A percentile compares a stretch with the other conserved stretches of the same genome.
These are phyloP conservation scores for Colostygia pectinataria DNA, from an alignment of 2,888 invertebrate species.

Conservation along the genomic window DNA sequence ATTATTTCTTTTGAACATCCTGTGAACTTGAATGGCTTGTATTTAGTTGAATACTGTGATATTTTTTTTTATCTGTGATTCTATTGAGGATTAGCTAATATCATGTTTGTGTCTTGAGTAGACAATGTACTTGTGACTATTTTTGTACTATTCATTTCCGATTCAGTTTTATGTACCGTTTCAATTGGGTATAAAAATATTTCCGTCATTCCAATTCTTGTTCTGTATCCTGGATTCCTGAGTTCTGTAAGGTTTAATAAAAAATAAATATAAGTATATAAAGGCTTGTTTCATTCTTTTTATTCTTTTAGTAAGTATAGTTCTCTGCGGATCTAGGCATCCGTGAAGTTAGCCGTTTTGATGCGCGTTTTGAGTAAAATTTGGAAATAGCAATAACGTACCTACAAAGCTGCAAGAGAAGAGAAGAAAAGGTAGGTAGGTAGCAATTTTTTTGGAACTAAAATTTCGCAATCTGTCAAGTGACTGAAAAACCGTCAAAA, in stretches of 20 bases:
- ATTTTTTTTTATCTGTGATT: conserved; percentile 65
- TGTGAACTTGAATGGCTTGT: conserved; percentile 20
- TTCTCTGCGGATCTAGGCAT: no score
- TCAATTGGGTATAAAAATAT: conserved; percentile 25
- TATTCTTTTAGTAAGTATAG: no score
- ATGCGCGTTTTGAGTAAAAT: no score
- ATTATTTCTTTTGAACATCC: conserved; percentile 32
- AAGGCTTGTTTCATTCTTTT: background rate
- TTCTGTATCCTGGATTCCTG: conserved; percentile 40
- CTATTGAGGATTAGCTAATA: conserved; percentile 66
- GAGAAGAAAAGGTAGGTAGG: no score
- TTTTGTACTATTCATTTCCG: conserved; percentile 31
- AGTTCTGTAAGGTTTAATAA: conserved; percentile 43
- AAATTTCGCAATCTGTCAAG: no score
- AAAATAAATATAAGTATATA: conserved; percentile 8
- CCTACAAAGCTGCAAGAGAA: no score
- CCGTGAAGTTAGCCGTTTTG: no score
- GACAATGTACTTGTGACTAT: conserved; percentile 22
- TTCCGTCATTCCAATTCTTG: conserved; percentile 50
- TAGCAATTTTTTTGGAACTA: no score
- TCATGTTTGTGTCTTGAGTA: conserved; percentile 19
- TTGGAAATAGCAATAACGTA: no score
- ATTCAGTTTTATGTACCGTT: conserved; percentile 30
- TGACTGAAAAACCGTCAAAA: no score
- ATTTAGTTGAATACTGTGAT: conserved; percentile 74